phyloP scores from a whole-genome alignment of 2,888 invertebrate genomes.

The Plagodis pulveraria region DNA sequence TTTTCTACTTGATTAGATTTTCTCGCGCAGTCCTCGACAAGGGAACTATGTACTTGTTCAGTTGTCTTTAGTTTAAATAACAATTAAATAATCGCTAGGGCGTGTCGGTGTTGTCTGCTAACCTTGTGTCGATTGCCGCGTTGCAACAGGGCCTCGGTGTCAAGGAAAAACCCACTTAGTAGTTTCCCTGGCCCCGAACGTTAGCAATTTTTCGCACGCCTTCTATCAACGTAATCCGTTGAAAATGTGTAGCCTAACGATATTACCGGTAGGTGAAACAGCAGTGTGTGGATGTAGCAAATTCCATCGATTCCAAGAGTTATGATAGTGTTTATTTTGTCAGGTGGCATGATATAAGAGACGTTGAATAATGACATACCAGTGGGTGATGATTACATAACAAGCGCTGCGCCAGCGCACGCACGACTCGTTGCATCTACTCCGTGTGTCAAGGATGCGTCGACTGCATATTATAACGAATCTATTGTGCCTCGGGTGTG shows the following conservation, averaged over 20 bases:
- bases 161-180: constrained; percentile 82
- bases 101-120: constrained; percentile 68
- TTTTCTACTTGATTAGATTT: constrained; percentile 46
- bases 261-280: constrained; percentile 23
- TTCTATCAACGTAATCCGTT: constrained; percentile 39
- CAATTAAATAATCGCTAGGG: constrained; percentile 83
- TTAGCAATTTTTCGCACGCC: constrained; percentile 54
- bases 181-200: constrained; percentile 81
- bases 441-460: constrained; percentile 77
- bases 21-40: constrained; percentile 50
- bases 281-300: constrained; percentile 13
- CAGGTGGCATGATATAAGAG: constrained; percentile 56
- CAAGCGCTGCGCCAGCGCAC: constrained; percentile 49
- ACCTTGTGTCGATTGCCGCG: constrained; percentile 80
- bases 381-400: constrained; percentile 72
- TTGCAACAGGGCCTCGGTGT: constrained; percentile 82
- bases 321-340: constrained; percentile 32
- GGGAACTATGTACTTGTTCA: constrained; percentile 57
- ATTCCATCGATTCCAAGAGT: constrained; percentile 21
- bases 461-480: constrained; percentile 58
- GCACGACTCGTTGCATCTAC: constrained; percentile 32
- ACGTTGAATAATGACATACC: constrained; percentile 56
- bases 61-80: constrained; percentile 72
- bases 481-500: constrained; percentile 61
- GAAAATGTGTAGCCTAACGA: constrained; percentile 28